Percentiles rank a stretch among this genome's conserved stretches.
These are phyloP conservation scores for Apotomis betuletana DNA, from an alignment of 2,888 invertebrate species.

Conservation along the genomic window DNA sequence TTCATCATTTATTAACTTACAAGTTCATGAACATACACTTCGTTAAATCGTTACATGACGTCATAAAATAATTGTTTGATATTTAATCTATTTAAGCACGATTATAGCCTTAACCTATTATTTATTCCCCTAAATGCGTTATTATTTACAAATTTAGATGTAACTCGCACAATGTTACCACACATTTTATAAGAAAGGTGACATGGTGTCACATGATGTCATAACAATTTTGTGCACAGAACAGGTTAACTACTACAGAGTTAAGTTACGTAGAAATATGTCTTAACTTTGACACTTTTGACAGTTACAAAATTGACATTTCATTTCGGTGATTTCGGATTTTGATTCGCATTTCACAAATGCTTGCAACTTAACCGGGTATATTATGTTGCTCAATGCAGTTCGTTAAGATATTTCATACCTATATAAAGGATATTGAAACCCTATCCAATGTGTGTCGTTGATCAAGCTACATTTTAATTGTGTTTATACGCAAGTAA, in stretches of 20 bases:
- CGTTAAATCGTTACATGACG: too few relatives aligned
- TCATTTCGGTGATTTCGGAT: too few relatives aligned
- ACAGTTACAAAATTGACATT: slow-evolving; percentile 19
- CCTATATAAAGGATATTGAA: not conserved
- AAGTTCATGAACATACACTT: too few relatives aligned
- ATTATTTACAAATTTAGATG: too few relatives aligned
- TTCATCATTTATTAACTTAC: not conserved
- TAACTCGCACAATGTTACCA: too few relatives aligned
- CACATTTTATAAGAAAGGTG: too few relatives aligned
- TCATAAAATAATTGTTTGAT: too few relatives aligned
- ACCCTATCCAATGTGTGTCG: slow-evolving; percentile 4
- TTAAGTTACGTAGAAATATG: not conserved
- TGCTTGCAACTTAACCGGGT: slow-evolving; percentile 3
- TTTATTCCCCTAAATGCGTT: too few relatives aligned
- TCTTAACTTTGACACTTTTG: slow-evolving; percentile 6
- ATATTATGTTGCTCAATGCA: not conserved
- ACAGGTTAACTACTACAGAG: not conserved
- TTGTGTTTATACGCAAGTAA: slow-evolving; percentile 8
- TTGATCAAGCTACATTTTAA: slow-evolving; percentile 1
- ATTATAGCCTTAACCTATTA: too few relatives aligned
- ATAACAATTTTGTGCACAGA: not conserved
- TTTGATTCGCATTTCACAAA: slow-evolving; percentile 5
- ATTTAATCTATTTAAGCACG: too few relatives aligned
- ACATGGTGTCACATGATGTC: too few relatives aligned
- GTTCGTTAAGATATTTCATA: not conserved